These are phyloP conservation scores for Anoplopoma fimbria DNA, from an alignment of 2,113 vertebrate species.

Conservation along the genomic window DNA sequence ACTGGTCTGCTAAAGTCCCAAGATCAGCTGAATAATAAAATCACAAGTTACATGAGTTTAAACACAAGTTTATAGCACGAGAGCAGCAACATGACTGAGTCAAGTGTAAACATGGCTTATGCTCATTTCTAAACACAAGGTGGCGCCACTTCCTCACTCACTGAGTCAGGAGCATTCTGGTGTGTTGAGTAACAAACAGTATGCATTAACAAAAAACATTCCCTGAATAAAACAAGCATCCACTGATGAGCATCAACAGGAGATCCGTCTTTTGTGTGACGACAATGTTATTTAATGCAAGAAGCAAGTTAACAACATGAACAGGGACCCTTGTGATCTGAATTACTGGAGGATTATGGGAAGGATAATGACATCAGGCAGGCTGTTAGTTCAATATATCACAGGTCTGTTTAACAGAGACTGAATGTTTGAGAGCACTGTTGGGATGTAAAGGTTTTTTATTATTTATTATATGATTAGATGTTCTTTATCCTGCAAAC, in stretches of 20 bases:
- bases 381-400: background rate
- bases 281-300: constrained; percentile 2
- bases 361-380: constrained; percentile 11
- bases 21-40: background rate
- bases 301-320: constrained; percentile 8
- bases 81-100: background rate
- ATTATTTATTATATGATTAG: background rate
- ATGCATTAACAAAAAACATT: background rate
- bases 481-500: background rate
- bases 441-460: background rate
- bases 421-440: constrained; percentile 5
- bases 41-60: background rate
- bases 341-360: constrained; percentile 22
- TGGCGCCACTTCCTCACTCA: constrained; percentile 41
- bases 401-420: background rate
- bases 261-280: background rate
- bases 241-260: background rate
- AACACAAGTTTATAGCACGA: background rate
- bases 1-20: background rate
- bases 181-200: background rate
- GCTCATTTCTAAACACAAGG: constrained; percentile 41
- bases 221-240: background rate
- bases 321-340: background rate
- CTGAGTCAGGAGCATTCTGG: background rate
- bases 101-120: background rate